Percentiles rank a stretch among this genome's conserved stretches.
These are phyloP conservation scores for Xylocopa sonorina DNA, from an alignment of 1,140 invertebrate species.

Conservation along the genomic window DNA sequence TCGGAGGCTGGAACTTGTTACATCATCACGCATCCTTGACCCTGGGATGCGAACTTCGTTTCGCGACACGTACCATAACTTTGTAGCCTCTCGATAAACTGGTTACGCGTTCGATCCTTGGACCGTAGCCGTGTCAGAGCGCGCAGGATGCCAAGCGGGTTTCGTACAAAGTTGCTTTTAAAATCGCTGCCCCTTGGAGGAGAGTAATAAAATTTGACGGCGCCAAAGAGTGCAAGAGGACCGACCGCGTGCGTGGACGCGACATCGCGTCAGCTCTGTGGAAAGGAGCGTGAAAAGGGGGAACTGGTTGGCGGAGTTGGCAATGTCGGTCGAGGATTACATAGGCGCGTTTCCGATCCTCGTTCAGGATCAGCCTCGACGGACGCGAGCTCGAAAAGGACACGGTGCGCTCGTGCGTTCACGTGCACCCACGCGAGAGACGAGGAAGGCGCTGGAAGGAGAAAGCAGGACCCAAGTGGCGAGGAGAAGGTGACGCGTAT, in stretches of 20 bases:
- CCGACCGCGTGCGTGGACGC: neutral
- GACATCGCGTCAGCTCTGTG: constrained; percentile 29
- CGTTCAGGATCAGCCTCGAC: constrained; percentile 69
- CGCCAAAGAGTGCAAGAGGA: too few relatives aligned
- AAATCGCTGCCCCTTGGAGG: neutral
- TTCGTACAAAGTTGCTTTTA: too few relatives aligned
- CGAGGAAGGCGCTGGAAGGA: neutral
- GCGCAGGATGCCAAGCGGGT: too few relatives aligned
- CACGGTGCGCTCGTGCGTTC: constrained; percentile 24
- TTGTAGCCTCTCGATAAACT: neutral
- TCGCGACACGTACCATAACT: neutral
- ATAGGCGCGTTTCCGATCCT: constrained; percentile 75
- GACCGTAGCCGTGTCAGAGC: too few relatives aligned
- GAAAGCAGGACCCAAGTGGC: constrained; percentile 28
- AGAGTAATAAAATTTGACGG: neutral
- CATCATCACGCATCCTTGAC: constrained; percentile 8
- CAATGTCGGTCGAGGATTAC: constrained; percentile 74
- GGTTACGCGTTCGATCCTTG: neutral
- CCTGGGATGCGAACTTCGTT: neutral
- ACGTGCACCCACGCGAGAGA: constrained; percentile 31
- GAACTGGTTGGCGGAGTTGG: constrained; percentile 70
- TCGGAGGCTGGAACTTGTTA: neutral
- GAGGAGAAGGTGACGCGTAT: constrained; percentile 29
- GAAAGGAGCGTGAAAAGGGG: constrained; percentile 72
- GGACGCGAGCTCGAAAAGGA: constrained; percentile 71